A percentile compares a stretch with the other conserved stretches of the same genome.
Conservation (phyloP, 2,113 vertebrate species). For the Sminthopsis crassicaudata region DNA sequence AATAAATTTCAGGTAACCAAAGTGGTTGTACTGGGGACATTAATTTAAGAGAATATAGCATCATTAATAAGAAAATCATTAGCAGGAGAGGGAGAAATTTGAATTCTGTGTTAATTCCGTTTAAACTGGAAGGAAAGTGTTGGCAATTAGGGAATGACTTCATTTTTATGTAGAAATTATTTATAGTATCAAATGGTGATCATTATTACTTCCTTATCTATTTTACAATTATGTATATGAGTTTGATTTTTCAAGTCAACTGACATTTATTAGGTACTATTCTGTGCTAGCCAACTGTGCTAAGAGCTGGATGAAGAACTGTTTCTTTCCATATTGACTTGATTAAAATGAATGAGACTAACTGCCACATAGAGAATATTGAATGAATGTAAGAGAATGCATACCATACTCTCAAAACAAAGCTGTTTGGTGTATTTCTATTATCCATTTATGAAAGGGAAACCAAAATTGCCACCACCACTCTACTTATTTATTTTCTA, state of each 20-base stretch:
- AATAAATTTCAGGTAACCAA: constrained; percentile 67
- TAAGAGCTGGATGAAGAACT: not conserved
- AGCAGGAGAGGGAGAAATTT: not conserved
- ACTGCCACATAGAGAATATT: not conserved
- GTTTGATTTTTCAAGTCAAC: not conserved
- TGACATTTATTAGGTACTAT: not conserved
- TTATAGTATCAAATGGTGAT: not conserved
- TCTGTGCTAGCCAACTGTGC: not conserved
- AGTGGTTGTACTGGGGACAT: constrained; percentile 38
- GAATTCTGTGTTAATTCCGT: constrained; percentile 27
- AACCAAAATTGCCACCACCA: constrained; percentile 52
- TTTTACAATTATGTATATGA: not conserved
- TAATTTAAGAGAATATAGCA: constrained; percentile 53
- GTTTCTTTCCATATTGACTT: not conserved
- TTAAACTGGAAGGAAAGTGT: not conserved
- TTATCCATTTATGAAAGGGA: constrained; percentile 11
- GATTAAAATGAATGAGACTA: not conserved
- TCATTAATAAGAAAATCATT: constrained; percentile 46
- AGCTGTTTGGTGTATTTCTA: constrained; percentile 26
- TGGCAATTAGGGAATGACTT: constrained; percentile 29
- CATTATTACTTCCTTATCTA: not conserved
- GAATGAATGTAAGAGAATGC: not conserved
- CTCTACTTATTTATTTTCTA: constrained; percentile 30
- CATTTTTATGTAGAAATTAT: constrained; percentile 14
- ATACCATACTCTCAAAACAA: not conserved